Evolutionary conservation across 2,797 vertebrate species (phyloP), one percentile per base, ranked within the genome.

Genomic region (Trachurus trachurus): DNA sequence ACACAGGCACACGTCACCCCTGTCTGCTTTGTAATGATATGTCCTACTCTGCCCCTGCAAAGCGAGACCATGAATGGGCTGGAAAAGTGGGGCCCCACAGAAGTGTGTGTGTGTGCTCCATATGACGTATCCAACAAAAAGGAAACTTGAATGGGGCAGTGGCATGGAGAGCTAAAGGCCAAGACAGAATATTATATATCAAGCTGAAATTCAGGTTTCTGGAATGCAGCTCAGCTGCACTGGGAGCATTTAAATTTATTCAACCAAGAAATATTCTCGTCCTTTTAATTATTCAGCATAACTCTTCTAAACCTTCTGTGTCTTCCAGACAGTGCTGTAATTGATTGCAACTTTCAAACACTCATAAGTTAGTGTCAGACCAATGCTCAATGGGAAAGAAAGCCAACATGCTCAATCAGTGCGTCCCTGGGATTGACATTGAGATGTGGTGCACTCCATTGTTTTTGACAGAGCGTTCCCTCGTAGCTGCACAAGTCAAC

Each of bases 1-100:
- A 83, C 61, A 78, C 37, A 66, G 50, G 64, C 75, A 73, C 67
- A 84, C 42, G 71, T 85, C 69, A 85, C 54, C 74, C 75, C 56
- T 50, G 72, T 89, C 85, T 90, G 90, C 83, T 87, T 85, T 86
- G 83, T 87, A 86, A 93, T 81, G 92, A 81, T 76, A 87, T 87
- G 85, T 74, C 85, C 74, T 86, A 81, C 86, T 82, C 86, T 67
- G 76, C 74, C 80, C 58, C 87, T 93, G 93, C 93, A 93, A 94
- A 93, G 80, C 76, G 93, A 96, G 94, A 95, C 95, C 95, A 96
- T 96, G 94, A 96, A 96, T 96, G 94, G 95, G 90, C 85, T 95
- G 94, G 94, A 95, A 96, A 95, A 94, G 91, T 88, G 76, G 72
- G 86, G 77, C 87, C 88, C 70, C 70, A n/a, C 62, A 47, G 44